Evolutionary conservation across 2,888 invertebrate species (phyloP).

Genomic region (Barypeithes pellucidus): DNA sequence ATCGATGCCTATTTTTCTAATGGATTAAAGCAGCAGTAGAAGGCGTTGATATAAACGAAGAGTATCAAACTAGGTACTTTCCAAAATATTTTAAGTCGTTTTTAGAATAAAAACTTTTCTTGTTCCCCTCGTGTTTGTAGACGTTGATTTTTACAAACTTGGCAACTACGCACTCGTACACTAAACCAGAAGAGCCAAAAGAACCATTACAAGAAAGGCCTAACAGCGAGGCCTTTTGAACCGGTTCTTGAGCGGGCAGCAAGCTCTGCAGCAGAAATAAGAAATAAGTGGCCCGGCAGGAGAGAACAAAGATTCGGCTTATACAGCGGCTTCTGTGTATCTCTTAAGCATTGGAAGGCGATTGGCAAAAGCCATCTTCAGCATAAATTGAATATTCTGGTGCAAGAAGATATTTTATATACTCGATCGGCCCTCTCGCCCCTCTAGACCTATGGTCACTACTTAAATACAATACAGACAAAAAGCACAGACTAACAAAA

Average conservation of each 20-base stretch:
- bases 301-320: conserved; percentile 28
- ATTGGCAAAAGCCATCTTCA: not conserved
- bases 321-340: conserved; percentile 25
- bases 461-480: too few species aligned
- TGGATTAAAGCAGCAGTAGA: too few species aligned
- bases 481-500: too few species aligned
- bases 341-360: conserved; percentile 12
- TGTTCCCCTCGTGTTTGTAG: too few species aligned
- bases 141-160: not conserved
- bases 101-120: too few species aligned
- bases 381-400: not conserved
- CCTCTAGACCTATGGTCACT: too few species aligned
- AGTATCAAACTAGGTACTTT: too few species aligned
- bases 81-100: too few species aligned
- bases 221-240: conserved; percentile 29
- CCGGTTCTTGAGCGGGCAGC: conserved; percentile 34
- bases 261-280: conserved; percentile 13
- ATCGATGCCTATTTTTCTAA: too few species aligned
- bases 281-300: conserved; percentile 8
- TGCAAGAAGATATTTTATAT: too few species aligned
- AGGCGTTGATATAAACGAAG: too few species aligned
- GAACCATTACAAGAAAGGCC: conserved; percentile 26
- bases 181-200: not conserved
- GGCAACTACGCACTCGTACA: conserved; percentile 10
- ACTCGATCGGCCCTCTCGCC: too few species aligned